Conservation (phyloP, 1,140 invertebrate genomes). For the Phthorimaea operculella region DNA sequence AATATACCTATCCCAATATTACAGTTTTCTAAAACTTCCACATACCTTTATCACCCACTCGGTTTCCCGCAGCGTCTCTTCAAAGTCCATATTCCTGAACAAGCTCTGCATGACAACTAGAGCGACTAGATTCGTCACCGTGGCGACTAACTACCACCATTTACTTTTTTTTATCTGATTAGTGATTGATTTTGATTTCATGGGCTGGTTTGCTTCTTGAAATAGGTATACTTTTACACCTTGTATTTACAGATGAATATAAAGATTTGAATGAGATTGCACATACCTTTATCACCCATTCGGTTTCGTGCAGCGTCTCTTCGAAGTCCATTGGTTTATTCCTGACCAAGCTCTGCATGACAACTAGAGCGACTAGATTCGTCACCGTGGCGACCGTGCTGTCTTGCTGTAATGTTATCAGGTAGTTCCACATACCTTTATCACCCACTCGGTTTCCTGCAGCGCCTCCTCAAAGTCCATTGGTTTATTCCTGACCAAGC, state of each 20-base stretch:
- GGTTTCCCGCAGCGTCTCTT: slow-evolving; percentile 68
- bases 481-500: slow-evolving; percentile 53
- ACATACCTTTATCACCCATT: slow-evolving; percentile 73
- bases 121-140: slow-evolving; percentile 80
- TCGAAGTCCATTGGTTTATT: slow-evolving; percentile 61
- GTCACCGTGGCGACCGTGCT: slow-evolving; percentile 79
- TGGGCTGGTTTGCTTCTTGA: slow-evolving; percentile 74
- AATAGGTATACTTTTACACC: too few relatives aligned
- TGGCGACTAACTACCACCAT: too few relatives aligned
- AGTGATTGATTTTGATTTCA: too few relatives aligned
- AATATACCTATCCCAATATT: too few relatives aligned
- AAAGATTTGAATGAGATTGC: too few relatives aligned
- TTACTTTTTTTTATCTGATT: too few relatives aligned
- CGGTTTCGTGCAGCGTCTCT: slow-evolving; percentile 67
- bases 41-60: slow-evolving; percentile 65
- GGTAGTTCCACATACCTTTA: too few relatives aligned
- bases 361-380: slow-evolving; percentile 76
- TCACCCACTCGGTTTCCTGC: slow-evolving; percentile 70
- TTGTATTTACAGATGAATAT: too few relatives aligned
- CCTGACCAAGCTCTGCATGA: slow-evolving; percentile 67
- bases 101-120: slow-evolving; percentile 71
- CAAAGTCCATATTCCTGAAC: slow-evolving; percentile 52
- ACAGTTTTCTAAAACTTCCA: too few relatives aligned
- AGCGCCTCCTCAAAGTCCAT: slow-evolving; percentile 63
- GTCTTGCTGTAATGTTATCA: slow-evolving; percentile 74